Conservation (phyloP, 2,888 invertebrate genomes). For the Acleris literana region DNA sequence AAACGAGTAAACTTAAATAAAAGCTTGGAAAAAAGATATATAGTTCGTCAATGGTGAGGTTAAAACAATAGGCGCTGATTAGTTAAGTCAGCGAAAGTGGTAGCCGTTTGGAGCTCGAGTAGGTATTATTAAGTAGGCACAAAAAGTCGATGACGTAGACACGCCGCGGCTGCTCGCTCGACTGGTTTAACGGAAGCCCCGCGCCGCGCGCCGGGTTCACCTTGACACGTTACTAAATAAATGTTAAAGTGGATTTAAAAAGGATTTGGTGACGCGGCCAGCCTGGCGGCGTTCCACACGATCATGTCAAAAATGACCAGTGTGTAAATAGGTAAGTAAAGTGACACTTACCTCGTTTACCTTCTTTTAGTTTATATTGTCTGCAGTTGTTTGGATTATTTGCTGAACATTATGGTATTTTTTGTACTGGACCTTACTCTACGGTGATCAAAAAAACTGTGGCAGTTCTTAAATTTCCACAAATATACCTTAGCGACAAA, state of each 20-base stretch:
- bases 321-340: slow-evolving; percentile 1
- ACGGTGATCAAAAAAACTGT: no score
- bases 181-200: slow-evolving; percentile 57
- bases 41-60: no score
- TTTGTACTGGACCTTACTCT: no score
- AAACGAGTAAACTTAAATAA: no score
- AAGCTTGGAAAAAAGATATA: no score
- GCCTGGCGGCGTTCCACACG: neutral
- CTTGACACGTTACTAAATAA: slow-evolving; percentile 57
- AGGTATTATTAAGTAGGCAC: neutral
- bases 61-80: neutral
- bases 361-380: no score
- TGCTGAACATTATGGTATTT: no score
- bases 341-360: neutral
- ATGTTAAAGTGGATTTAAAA: slow-evolving; percentile 46
- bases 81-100: neutral
- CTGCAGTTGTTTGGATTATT: no score
- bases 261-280: slow-evolving; percentile 1
- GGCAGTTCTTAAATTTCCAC: no score
- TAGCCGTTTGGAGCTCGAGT: neutral
- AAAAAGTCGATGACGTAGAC: slow-evolving; percentile 13
- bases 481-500: no score
- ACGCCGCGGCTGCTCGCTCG: slow-evolving; percentile 5
- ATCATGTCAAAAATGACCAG: neutral
- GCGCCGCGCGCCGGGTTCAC: slow-evolving; percentile 46